Conservation (phyloP, 2,113 vertebrate genomes). For the Clarias magur region DNA sequence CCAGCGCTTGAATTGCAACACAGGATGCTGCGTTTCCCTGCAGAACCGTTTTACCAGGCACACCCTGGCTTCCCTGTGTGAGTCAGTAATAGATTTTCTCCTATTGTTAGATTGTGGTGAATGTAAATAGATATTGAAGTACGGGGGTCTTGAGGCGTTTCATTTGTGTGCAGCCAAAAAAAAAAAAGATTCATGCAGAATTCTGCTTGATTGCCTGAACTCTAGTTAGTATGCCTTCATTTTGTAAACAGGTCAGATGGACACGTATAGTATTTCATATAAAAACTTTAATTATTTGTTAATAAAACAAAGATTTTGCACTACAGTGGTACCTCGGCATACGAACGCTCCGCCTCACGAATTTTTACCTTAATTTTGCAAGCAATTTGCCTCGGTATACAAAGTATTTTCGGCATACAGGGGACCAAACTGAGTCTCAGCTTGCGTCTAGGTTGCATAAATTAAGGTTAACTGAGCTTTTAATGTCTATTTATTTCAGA, state of each 20-base stretch:
- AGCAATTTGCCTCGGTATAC: no score
- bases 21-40: constrained; percentile 7
- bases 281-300: not conserved
- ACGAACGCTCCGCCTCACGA: no score
- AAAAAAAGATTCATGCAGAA: constrained; percentile 32
- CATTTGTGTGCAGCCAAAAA: constrained; percentile 9
- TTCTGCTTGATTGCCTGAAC: constrained; percentile 23
- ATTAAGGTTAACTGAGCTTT: no score
- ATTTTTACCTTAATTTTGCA: no score
- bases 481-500: no score
- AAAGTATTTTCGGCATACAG: no score
- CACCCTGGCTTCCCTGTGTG: constrained; percentile 25
- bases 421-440: no score
- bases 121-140: constrained; percentile 34
- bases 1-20: constrained; percentile 21
- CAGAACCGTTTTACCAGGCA: constrained; percentile 5
- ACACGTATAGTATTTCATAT: not conserved
- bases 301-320: not conserved
- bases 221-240: constrained; percentile 10
- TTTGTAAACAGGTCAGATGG: constrained; percentile 28
- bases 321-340: no score
- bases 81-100: constrained; percentile 42
- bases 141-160: constrained; percentile 20
- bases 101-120: constrained; percentile 34
- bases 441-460: no score